These are phyloP conservation scores for Axea sp. DNA, from an alignment of 2,888 invertebrate genomes.

Conservation along the genomic window DNA sequence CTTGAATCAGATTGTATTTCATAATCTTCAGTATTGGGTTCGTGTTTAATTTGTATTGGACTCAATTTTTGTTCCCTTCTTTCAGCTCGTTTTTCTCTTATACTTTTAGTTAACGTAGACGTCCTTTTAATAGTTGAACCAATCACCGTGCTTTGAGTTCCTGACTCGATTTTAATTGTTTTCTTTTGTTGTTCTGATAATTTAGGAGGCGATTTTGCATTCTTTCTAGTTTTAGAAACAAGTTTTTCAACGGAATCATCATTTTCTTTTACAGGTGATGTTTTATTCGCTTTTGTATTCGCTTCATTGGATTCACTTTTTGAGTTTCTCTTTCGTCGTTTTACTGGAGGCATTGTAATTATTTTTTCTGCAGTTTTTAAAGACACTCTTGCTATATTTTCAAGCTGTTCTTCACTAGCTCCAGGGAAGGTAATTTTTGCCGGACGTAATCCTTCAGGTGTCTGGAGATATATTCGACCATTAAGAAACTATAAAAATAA, in stretches of 20 bases:
- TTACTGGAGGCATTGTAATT: constrained; percentile 74
- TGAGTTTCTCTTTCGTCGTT: constrained; percentile 78
- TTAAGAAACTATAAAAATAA: constrained; percentile 84
- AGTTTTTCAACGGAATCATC: constrained; percentile 65
- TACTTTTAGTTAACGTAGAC: constrained; percentile 66
- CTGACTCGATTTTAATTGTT: constrained; percentile 18
- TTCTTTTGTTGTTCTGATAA: constrained; percentile 63
- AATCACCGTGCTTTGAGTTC: constrained; percentile 1
- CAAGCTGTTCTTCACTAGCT: constrained; percentile 79
- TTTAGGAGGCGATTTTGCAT: constrained; percentile 76
- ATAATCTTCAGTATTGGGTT: constrained; percentile 46
- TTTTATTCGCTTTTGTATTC: constrained; percentile 40
- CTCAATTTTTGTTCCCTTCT: constrained; percentile 74
- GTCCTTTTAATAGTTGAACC: constrained; percentile 49
- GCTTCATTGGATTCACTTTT: constrained; percentile 70
- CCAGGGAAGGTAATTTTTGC: constrained; percentile 83
- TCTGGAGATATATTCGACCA: constrained; percentile 87
- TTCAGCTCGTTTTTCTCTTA: constrained; percentile 78
- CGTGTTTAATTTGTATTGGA: constrained; percentile 28
- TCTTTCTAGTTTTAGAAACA: constrained; percentile 68
- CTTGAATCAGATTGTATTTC: constrained; percentile 55
- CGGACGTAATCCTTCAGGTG: constrained; percentile 84
- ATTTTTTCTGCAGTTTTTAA: constrained; percentile 73
- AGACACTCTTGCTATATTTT: constrained; percentile 78
- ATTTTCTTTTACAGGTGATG: constrained; percentile 51